phyloP scores from a whole-genome alignment of 2,113 vertebrate species.

The Spheniscus mendiculus region DNA sequence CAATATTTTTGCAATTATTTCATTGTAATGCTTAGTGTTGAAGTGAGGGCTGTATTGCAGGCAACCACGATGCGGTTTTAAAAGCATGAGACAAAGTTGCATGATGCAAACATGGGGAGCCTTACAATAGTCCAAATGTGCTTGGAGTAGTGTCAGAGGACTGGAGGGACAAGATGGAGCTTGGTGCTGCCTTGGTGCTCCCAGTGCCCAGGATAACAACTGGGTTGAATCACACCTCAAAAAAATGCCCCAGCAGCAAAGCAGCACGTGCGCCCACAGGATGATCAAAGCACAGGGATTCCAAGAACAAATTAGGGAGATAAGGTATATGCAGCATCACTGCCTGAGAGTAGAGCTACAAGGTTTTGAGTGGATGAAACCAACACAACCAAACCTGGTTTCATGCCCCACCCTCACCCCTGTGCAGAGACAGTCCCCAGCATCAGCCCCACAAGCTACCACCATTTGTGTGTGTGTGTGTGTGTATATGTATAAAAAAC shows the following conservation, averaged over 20 bases:
- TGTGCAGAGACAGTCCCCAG: neutral
- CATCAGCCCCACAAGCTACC: neutral
- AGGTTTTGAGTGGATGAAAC: neutral
- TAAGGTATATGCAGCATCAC: fast-evolving
- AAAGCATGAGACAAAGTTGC: fast-evolving
- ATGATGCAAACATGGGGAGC: fast-evolving
- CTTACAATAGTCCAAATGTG: too few relatives aligned
- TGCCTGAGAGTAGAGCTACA: neutral
- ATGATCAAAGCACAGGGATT: neutral
- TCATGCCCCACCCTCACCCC: neutral
- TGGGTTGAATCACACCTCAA: too few relatives aligned
- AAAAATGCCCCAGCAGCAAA: neutral
- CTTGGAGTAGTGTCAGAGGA: too few relatives aligned
- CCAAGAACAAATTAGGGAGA: neutral
- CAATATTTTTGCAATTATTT: fast-evolving
- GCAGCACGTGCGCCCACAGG: neutral
- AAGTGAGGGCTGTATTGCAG: neutral
- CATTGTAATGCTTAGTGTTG: fast-evolving
- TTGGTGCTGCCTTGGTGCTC: neutral
- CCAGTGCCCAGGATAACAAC: too few relatives aligned
- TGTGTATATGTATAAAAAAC: too few relatives aligned
- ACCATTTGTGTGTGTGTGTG: fast-evolving
- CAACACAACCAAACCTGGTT: neutral
- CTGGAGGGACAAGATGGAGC: fast-evolving
- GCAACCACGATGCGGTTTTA: fast-evolving